Evolutionary conservation across 2,797 vertebrate species (phyloP).

Genomic region (Mus caroli): DNA sequence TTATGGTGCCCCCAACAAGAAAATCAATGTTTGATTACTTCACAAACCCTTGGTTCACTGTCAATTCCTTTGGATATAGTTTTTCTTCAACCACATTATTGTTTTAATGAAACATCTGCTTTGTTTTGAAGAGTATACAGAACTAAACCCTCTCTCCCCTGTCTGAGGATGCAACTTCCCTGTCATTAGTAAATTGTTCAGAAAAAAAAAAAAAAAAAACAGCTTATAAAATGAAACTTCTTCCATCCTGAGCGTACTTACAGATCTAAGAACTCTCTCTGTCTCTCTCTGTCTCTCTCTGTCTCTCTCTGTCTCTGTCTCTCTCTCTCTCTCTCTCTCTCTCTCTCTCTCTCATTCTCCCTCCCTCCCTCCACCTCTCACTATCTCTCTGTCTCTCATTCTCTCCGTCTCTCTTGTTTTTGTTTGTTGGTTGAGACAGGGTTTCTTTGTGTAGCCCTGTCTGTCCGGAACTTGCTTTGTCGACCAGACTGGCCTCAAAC

Average conservation of each 20-base stretch:
- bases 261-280: neutral
- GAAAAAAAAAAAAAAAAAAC: constrained; percentile 13
- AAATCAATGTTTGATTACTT: neutral
- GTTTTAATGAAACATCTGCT: constrained; percentile 64
- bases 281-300: no score
- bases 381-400: rapidly evolving
- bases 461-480: neutral
- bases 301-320: neutral
- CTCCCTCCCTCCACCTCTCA: neutral
- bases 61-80: constrained; percentile 3
- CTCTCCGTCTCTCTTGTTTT: neutral
- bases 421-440: neutral
- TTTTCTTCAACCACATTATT: constrained; percentile 55
- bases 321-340: no score
- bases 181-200: constrained; percentile 9
- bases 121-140: constrained; percentile 38
- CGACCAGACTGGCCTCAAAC: neutral
- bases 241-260: constrained; percentile 11
- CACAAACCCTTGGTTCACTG: neutral
- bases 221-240: constrained; percentile 24
- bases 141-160: neutral
- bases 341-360: rapidly evolving
- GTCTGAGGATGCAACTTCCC: neutral
- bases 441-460: neutral
- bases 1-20: neutral